phyloP scores from a whole-genome alignment of 30 jellyfish, hydroid and myxozoan species.

The Aurelia aurita complex sp. Pacific region DNA sequence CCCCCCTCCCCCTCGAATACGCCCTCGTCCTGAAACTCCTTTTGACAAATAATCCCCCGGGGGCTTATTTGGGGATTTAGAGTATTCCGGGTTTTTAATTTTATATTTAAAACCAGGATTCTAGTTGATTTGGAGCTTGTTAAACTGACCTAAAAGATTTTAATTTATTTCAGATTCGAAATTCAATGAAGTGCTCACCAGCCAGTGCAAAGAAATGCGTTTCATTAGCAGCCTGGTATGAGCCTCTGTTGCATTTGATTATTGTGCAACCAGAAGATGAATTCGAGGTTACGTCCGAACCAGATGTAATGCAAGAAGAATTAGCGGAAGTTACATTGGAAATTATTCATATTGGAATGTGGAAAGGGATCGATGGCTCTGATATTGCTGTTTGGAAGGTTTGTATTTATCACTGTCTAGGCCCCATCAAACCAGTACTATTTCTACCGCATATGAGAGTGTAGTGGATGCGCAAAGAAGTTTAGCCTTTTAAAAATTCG shows the following conservation, averaged over 20 bases:
- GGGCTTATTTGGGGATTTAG: no score
- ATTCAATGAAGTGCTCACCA: conserved; percentile 67
- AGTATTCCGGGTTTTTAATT: no score
- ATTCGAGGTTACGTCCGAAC: conserved; percentile 23
- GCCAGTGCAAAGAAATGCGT: conserved; percentile 80
- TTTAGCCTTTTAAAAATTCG: no score
- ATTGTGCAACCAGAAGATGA: conserved; percentile 48
- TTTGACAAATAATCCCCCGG: no score
- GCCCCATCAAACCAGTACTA: no score
- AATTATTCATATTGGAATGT: conserved; percentile 74
- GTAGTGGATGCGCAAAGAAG: no score
- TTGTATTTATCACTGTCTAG: not conserved
- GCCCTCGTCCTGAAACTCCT: no score
- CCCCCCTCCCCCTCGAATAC: no score
- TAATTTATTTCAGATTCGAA: conserved; percentile 56
- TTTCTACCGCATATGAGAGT: no score
- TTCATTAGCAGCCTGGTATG: conserved; percentile 75
- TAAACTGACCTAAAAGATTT: no score
- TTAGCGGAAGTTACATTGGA: conserved; percentile 77
- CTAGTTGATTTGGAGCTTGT: no score
- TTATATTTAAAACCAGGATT: no score
- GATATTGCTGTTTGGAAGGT: conserved; percentile 89
- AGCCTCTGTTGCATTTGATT: conserved; percentile 70
- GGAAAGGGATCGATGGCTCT: conserved; percentile 94
- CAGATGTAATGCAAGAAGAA: conserved; percentile 89